A percentile compares a stretch with the other conserved stretches of the same genome.
Conservation (phyloP, 2,113 vertebrate genomes). For the Mohoua ochrocephala region DNA sequence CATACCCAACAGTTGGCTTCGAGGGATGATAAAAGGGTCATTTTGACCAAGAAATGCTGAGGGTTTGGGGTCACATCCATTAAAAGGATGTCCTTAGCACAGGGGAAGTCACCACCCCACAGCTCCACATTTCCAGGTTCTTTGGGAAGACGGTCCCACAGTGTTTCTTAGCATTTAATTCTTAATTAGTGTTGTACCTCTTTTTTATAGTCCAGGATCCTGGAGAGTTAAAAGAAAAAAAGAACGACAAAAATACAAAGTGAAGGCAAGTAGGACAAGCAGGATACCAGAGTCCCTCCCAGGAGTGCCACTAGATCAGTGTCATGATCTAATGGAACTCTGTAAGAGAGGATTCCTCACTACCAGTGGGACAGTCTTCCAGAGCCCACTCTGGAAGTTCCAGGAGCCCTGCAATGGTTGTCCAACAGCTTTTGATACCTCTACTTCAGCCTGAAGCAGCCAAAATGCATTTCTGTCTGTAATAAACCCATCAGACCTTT, state of each 20-base stretch:
- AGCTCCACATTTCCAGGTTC: background rate
- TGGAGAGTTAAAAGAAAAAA: background rate
- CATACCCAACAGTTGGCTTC: accelerated
- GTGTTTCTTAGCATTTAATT: background rate
- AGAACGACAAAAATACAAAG: background rate
- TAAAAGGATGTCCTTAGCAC: background rate
- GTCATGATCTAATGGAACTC: background rate
- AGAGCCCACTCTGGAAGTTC: background rate
- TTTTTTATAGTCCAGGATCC: background rate
- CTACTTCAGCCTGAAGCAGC: background rate
- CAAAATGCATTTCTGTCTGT: background rate
- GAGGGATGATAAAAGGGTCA: background rate
- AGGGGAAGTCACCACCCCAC: background rate
- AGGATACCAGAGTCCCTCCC: background rate
- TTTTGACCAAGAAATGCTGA: background rate
- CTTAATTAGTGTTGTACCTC: background rate
- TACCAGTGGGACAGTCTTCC: background rate
- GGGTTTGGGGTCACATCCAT: background rate
- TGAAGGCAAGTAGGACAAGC: background rate
- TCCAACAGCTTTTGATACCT: background rate
- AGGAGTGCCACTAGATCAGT: background rate
- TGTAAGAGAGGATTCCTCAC: accelerated
- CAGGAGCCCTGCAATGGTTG: accelerated
- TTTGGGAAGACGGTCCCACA: accelerated
- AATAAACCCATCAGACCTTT: background rate